phyloP scores from a whole-genome alignment of 2,888 invertebrate genomes.

The Furcula furcula region DNA sequence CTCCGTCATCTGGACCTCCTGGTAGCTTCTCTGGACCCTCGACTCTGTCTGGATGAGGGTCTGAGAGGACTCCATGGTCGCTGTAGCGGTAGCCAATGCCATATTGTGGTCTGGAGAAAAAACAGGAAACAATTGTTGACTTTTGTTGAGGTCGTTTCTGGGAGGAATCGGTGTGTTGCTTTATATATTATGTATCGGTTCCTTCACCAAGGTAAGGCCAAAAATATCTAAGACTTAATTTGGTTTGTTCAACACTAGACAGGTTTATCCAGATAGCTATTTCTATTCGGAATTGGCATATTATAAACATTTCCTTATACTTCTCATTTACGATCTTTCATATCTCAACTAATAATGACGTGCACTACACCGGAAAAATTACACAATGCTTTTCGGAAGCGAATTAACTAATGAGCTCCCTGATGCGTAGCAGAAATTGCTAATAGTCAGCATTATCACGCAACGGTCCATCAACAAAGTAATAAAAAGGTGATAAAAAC shows the following conservation, averaged over 20 bases:
- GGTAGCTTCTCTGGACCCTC: slow-evolving; percentile 63
- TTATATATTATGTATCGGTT: no score
- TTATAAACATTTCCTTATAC: no score
- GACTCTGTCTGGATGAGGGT: slow-evolving; percentile 66
- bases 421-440: slow-evolving; percentile 21
- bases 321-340: no score
- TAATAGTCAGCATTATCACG: slow-evolving; percentile 12
- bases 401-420: slow-evolving; percentile 16
- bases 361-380: slow-evolving; percentile 20
- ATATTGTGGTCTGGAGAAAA: slow-evolving; percentile 51
- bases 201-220: no score
- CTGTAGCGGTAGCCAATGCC: slow-evolving; percentile 63
- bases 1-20: slow-evolving; percentile 59
- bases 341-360: no score
- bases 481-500: background rate
- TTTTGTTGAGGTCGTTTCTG: no score
- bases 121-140: slow-evolving; percentile 5
- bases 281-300: no score
- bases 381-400: slow-evolving; percentile 13
- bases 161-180: no score
- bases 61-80: slow-evolving; percentile 71
- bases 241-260: no score
- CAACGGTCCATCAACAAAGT: slow-evolving; percentile 5
- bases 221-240: no score
- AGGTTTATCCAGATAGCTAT: no score